Evolutionary conservation across 2,888 invertebrate genomes (phyloP).

Genomic region (Yponomeuta evonymella): DNA sequence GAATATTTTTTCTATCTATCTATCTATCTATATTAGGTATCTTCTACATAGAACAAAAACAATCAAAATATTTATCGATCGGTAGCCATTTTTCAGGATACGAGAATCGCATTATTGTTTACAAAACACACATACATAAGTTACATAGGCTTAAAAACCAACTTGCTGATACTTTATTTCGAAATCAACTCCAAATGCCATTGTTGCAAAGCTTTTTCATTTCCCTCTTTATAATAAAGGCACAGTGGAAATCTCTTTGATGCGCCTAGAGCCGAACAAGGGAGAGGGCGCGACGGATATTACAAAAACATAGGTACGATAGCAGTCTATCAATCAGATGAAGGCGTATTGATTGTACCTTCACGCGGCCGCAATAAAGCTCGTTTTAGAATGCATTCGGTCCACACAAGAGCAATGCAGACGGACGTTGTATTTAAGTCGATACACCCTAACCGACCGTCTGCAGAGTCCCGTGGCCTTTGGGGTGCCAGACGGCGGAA

Average conservation of each 20-base stretch:
- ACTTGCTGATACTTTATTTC: neutral
- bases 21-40: too few species aligned
- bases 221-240: neutral
- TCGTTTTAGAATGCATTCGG: neutral
- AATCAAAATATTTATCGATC: neutral
- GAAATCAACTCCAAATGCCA: neutral
- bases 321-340: neutral
- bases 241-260: constrained; percentile 9
- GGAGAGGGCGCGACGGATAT: constrained; percentile 7
- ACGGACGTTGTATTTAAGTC: constrained; percentile 10
- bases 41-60: too few species aligned
- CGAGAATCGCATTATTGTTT: neutral
- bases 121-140: neutral
- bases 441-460: neutral
- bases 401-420: neutral
- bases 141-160: neutral
- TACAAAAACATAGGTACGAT: constrained; percentile 9
- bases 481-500: constrained; percentile 31
- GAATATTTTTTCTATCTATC: too few species aligned
- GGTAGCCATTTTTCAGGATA: neutral
- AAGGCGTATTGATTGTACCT: neutral
- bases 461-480: neutral
- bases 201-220: constrained; percentile 6
- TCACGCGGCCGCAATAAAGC: neutral
- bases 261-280: neutral